Evolutionary conservation across 2,888 invertebrate species (phyloP), one percentile per base, ranked within the genome.

Genomic region (Papilio gigon): DNA sequence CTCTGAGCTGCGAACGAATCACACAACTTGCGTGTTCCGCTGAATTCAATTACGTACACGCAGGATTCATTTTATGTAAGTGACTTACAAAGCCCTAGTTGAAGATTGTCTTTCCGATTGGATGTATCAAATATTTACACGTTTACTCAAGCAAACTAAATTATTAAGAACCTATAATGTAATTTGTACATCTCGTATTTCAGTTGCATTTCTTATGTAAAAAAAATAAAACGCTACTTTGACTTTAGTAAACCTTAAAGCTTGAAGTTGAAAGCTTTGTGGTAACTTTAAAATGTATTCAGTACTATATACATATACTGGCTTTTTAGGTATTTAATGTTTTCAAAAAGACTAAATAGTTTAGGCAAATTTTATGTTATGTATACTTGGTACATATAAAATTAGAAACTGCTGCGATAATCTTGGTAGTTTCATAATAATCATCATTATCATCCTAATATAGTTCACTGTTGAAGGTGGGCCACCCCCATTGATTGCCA

Each of bases 21-120:
- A 77, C 72, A 76, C 77, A 79, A 76, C 78, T 79, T 74, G 71
- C 72, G 78, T 77, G 78, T 81, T 80, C 78, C 71, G 77, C 75
- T 72, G 80, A 80, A 84, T 84, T 82, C 80, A 84, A 82, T 84
- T 84, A 81, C 79, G 75, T 73, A 74, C 73, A 74, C 74, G 74
- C 73, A 71, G 71, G 72, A 70, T 71, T 71, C 68, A 70, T 70
- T 63, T 58, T 14, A 27, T 64, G 53, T 37, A 50, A 25, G 50
- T 27, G 27, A 25, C 59, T 35, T 50, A 27, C 0, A 44, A 20
- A 35, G 25, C 35, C 47, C 20, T 42, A 40, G 58, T 30, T 1
- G 27, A 25, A 37, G 25, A 56, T 68, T 71, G 68, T 72, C 72
- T 73, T 73, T 68, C 67, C 67, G 67, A 69, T 71, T 71, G 53